These are phyloP conservation scores for Stichodactyla helianthus DNA, from an alignment of 64 coral and sea anemone species.

Conservation along the genomic window DNA sequence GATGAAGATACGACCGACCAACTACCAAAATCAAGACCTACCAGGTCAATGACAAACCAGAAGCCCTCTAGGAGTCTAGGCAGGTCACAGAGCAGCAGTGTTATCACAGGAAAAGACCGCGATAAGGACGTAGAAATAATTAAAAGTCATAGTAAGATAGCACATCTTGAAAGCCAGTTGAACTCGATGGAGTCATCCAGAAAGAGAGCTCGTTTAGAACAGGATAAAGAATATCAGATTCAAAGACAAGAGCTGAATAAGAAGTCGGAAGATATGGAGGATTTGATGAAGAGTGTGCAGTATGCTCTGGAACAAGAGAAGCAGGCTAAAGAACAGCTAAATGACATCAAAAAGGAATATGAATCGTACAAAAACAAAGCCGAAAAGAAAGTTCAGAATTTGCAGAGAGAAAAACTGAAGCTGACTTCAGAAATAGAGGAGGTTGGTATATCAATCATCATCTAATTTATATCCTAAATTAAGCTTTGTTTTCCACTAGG, in stretches of 20 bases:
- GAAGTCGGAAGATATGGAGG: slow-evolving; percentile 52
- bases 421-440: slow-evolving; percentile 66
- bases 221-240: slow-evolving; percentile 53
- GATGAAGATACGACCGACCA: slow-evolving; percentile 19
- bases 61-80: slow-evolving; percentile 12
- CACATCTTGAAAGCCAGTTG: slow-evolving; percentile 67
- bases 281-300: slow-evolving; percentile 59
- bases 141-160: slow-evolving; percentile 72
- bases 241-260: slow-evolving; percentile 41
- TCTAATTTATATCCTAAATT: neutral
- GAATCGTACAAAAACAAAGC: slow-evolving; percentile 56
- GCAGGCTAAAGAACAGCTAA: slow-evolving; percentile 69
- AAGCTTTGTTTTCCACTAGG: too few species aligned
- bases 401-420: slow-evolving; percentile 91
- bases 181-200: slow-evolving; percentile 43
- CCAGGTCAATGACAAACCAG: neutral
- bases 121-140: slow-evolving; percentile 75
- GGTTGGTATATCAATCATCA: slow-evolving; percentile 27
- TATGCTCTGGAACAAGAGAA: slow-evolving; percentile 82
- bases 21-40: neutral
- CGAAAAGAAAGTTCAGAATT: slow-evolving; percentile 64
- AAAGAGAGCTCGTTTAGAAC: slow-evolving; percentile 73
- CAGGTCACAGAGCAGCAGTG: slow-evolving; percentile 36
- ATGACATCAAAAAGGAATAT: slow-evolving; percentile 67
- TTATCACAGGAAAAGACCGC: slow-evolving; percentile 41